These are phyloP conservation scores for Triplophysa bombifrons DNA, from an alignment of 2,797 vertebrate species.

Conservation along the genomic window DNA sequence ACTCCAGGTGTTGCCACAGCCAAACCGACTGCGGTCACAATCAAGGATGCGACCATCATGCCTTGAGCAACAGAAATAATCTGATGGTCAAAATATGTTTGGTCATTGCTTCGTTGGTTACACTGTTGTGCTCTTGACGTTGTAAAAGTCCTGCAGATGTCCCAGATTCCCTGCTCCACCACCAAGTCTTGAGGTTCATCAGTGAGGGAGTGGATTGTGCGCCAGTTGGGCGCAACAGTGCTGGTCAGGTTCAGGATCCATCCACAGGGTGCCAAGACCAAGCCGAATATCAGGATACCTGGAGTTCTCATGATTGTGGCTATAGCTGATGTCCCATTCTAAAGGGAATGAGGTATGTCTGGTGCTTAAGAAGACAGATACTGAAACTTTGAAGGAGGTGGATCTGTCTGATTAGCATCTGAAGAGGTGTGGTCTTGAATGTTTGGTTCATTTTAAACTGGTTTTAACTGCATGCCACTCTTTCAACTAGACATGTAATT, in stretches of 20 bases:
- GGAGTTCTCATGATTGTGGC: slow-evolving; percentile 77
- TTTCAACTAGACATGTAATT: neutral
- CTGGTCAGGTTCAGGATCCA: slow-evolving; percentile 82
- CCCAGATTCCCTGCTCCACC: slow-evolving; percentile 87
- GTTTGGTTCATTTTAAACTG: slow-evolving; percentile 33
- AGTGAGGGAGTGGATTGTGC: slow-evolving; percentile 71
- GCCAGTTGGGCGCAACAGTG: slow-evolving; percentile 87
- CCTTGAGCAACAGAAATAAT: slow-evolving; percentile 77
- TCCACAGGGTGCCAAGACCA: slow-evolving; percentile 89
- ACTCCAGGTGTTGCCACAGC: slow-evolving; percentile 82
- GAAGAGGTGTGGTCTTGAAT: neutral
- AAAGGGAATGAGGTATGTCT: neutral
- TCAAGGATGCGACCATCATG: slow-evolving; percentile 83
- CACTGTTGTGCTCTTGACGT: slow-evolving; percentile 63
- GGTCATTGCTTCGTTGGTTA: slow-evolving; percentile 57
- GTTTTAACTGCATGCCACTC: slow-evolving; percentile 26
- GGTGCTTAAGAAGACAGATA: slow-evolving; percentile 33
- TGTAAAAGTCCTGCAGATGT: slow-evolving; percentile 76
- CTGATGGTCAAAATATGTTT: slow-evolving; percentile 73
- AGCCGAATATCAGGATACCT: slow-evolving; percentile 84
- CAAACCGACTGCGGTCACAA: slow-evolving; percentile 76
- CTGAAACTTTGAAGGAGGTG: slow-evolving; percentile 30
- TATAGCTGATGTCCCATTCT: slow-evolving; percentile 10
- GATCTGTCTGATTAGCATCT: slow-evolving; percentile 22
- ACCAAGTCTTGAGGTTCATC: slow-evolving; percentile 47